Evolutionary conservation across 30 jellyfish, hydroid and myxozoan genomes (phyloP), one percentile per base, ranked within the genome.

Genomic region (Hydractinia echinata): DNA sequence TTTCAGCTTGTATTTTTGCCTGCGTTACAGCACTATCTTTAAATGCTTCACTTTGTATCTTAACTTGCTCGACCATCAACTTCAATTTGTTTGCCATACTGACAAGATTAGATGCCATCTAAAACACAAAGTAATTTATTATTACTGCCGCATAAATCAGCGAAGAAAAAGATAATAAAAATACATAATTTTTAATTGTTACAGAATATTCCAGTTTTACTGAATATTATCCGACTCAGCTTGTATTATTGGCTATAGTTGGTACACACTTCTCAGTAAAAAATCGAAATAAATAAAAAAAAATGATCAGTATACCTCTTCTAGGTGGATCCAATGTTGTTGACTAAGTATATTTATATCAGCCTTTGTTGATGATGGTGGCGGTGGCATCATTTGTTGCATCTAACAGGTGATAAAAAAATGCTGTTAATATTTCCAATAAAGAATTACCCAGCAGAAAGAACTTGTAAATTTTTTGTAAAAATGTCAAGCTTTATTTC

Each of bases 1-100:
- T 88, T 73, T 94, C 99, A 67, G 99, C 99, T 86, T 94, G 97
- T 30, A 94, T 83, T 76, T 87, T 88, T 49, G 95, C 96, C 68
- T 94, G 99, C n/a, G 95, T 76, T 44, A 94, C 96, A 48, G 99
- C 97, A 7, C 89, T 81, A 54, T 94, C 99, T 71, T 84, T 85
- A 39, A 82, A 51, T 9, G 97, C 97, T 61, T 94, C 99, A 7
- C 95, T 66, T 67, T 94, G 99, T 8, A 94, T 70, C 55, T 85
- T 94, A 53, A 91, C 96, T 79, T 94, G 99, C 51, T 87, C 97
- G 4, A 87, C 78, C 92, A 88, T 81, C 66, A 88, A 68, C 82
- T 94, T 94, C 70, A 94, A 76, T 78, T 94, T 94, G 69, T 94
- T 91, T 53, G 97, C 96, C 96, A 89, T 83, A 66, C 95, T 88